These are phyloP conservation scores for Lucilia sericata DNA, from an alignment of 1,140 invertebrate species.

Conservation along the genomic window DNA sequence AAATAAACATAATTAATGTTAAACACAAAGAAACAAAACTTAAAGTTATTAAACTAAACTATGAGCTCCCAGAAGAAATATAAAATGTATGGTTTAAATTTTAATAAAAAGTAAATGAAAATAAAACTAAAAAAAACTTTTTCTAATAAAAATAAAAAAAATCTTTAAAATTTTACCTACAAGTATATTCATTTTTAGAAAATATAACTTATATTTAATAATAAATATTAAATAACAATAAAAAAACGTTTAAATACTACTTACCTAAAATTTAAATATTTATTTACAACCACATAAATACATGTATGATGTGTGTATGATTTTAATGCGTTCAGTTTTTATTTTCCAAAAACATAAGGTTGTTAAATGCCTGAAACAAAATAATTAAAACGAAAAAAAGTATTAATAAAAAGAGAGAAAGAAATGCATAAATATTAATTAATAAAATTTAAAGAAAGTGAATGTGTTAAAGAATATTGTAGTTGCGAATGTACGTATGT, in stretches of 20 bases:
- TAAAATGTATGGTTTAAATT: too few species aligned
- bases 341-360: neutral
- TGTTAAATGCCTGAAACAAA: slow-evolving; percentile 9
- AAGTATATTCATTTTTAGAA: too few species aligned
- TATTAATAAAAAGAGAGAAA: neutral
- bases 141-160: too few species aligned
- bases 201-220: neutral
- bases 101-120: too few species aligned
- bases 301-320: too few species aligned
- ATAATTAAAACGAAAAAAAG: neutral
- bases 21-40: too few species aligned
- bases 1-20: too few species aligned
- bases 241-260: neutral
- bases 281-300: neutral
- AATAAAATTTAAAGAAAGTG: neutral
- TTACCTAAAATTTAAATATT: neutral
- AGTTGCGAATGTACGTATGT: neutral
- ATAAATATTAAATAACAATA: neutral
- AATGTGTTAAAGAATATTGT: neutral
- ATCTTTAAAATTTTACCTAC: too few species aligned
- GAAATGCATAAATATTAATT: neutral
- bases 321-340: neutral
- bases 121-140: too few species aligned
- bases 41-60: too few species aligned
- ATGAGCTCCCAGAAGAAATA: too few species aligned